phyloP scores from a whole-genome alignment of 2,797 vertebrate genomes.

The Acridotheres tristis region DNA sequence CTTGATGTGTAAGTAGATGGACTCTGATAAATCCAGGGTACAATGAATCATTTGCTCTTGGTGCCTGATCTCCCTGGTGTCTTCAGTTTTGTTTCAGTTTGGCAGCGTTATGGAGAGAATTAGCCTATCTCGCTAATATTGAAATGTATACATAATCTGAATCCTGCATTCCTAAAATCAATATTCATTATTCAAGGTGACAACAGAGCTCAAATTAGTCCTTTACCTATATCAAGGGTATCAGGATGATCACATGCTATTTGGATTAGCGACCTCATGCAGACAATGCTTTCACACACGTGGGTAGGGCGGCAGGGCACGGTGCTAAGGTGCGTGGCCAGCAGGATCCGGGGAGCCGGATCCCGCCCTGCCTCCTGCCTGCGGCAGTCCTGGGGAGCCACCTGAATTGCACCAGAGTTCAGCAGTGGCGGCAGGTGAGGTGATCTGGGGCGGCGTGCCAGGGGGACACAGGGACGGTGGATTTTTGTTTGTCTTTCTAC shows the following conservation, averaged over 20 bases:
- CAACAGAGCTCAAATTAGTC: neutral
- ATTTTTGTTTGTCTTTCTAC: neutral
- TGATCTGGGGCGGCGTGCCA: neutral
- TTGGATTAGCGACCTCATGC: neutral
- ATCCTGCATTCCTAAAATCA: neutral
- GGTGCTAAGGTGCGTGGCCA: neutral
- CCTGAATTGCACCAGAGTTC: neutral
- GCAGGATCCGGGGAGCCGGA: neutral
- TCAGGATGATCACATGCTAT: neutral
- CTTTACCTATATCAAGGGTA: neutral
- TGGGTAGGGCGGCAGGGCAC: neutral
- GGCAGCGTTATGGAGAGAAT: neutral
- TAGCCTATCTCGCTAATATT: neutral
- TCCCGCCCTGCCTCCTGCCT: neutral
- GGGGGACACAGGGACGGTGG: neutral
- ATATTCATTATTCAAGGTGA: neutral
- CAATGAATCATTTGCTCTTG: neutral
- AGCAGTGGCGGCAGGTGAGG: neutral
- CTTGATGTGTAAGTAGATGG: neutral
- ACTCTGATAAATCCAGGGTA: neutral
- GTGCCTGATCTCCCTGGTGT: neutral
- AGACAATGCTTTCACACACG: rapidly evolving
- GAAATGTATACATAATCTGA: neutral
- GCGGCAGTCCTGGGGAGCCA: neutral
- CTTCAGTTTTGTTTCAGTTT: constrained; percentile 3